Conservation (phyloP, 2,888 invertebrate genomes). For the Automeris io region DNA sequence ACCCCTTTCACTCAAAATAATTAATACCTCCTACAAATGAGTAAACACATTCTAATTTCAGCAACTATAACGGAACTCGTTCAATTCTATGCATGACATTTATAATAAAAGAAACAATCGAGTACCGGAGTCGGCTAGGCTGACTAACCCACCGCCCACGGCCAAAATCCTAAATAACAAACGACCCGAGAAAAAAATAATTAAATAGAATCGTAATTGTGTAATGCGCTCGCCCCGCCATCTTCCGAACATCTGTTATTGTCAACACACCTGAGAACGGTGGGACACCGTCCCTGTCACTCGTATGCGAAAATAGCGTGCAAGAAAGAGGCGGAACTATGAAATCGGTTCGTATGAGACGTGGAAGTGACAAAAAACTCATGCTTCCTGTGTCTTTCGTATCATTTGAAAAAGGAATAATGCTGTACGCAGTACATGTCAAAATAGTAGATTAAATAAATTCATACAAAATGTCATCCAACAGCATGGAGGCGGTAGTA, state of each 20-base stretch:
- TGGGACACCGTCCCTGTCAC: conserved; percentile 31
- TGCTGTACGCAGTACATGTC: conserved; percentile 39
- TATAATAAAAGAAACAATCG: conserved; percentile 48
- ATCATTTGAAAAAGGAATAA: conserved; percentile 75
- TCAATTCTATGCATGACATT: conserved; percentile 51
- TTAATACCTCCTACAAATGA: conserved; percentile 27
- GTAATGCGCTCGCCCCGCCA: conserved; percentile 64
- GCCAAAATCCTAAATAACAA: conserved; percentile 48
- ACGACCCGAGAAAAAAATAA: conserved; percentile 61
- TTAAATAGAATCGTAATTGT: conserved; percentile 75
- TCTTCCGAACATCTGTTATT: conserved; percentile 72
- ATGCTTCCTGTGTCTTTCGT: conserved; percentile 75
- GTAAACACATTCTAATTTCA: conserved; percentile 50
- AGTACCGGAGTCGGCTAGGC: conserved; percentile 32
- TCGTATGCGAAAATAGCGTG: conserved; percentile 13
- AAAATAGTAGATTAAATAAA: conserved; percentile 20
- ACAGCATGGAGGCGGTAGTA: no score
- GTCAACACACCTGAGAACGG: conserved; percentile 71
- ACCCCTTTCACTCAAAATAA: conserved; percentile 2
- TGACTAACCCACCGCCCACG: conserved; percentile 54
- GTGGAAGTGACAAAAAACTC: conserved; percentile 76
- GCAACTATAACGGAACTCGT: conserved; percentile 43
- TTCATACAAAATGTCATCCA: conserved; percentile 1
- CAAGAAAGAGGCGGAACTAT: conserved; percentile 31
- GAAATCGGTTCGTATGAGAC: conserved; percentile 46